Percentiles rank a stretch among this genome's conserved stretches.
These are phyloP conservation scores for Thymelicus acteon DNA, from an alignment of 2,888 invertebrate species.

Conservation along the genomic window DNA sequence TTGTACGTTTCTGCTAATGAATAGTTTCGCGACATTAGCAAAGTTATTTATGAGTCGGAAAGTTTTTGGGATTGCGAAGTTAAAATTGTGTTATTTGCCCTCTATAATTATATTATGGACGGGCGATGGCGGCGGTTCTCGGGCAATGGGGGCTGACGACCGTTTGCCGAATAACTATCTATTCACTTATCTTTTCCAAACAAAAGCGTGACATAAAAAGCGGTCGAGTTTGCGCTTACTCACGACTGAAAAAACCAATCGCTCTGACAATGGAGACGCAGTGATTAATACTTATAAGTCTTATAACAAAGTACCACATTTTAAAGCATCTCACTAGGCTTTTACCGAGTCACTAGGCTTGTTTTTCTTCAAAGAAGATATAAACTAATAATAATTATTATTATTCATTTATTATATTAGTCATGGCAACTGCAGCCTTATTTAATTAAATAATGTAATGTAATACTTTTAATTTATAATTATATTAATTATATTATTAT, in stretches of 20 bases:
- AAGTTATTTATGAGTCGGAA: slow-evolving; percentile 24
- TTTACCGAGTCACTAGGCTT: too few species aligned
- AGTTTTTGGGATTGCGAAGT: slow-evolving; percentile 16
- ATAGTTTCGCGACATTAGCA: slow-evolving; percentile 13
- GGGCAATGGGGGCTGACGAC: slow-evolving; percentile 64
- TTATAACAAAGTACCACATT: slow-evolving; percentile 41
- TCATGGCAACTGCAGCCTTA: too few species aligned
- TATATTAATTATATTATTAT: too few species aligned
- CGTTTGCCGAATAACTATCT: slow-evolving; percentile 64
- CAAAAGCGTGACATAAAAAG: slow-evolving; percentile 65
- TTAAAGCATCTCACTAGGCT: background rate
- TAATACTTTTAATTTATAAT: too few species aligned
- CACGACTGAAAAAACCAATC: slow-evolving; percentile 59
- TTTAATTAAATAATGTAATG: too few species aligned
- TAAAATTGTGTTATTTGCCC: slow-evolving; percentile 56
- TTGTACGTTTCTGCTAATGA: slow-evolving; percentile 24
- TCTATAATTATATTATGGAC: slow-evolving; percentile 75
- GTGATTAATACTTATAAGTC: slow-evolving; percentile 76
- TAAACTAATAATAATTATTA: too few species aligned
- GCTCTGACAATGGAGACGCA: slow-evolving; percentile 70
- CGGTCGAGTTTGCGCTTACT: slow-evolving; percentile 71
- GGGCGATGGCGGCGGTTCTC: slow-evolving; percentile 36
- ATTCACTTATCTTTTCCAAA: slow-evolving; percentile 80
- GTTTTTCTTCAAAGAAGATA: too few species aligned
- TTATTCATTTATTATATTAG: too few species aligned